phyloP scores from a whole-genome alignment of 2,113 vertebrate genomes.

The Nothoprocta perdicaria region DNA sequence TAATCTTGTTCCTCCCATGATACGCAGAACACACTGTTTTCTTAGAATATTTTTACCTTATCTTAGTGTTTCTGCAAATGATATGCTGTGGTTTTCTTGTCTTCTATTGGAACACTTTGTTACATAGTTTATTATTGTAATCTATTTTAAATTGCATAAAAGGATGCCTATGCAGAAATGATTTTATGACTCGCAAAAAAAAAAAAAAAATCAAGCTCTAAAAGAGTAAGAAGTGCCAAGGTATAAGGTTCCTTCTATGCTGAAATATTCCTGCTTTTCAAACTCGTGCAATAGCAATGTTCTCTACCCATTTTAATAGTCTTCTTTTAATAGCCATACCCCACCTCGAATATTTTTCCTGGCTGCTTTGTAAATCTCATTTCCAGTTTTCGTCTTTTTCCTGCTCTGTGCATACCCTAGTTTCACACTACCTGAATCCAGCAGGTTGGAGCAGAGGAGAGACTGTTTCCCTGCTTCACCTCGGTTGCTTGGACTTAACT shows the following conservation, averaged over 20 bases:
- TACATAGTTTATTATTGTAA: constrained; percentile 6
- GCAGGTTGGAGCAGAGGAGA: background rate
- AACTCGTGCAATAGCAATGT: background rate
- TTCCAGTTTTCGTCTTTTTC: background rate
- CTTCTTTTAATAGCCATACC: background rate
- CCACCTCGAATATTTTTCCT: background rate
- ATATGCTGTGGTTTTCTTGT: background rate
- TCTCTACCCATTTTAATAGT: background rate
- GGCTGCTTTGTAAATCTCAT: background rate
- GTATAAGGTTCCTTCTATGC: background rate
- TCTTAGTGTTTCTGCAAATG: background rate
- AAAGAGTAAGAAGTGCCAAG: background rate
- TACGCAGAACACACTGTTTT: background rate
- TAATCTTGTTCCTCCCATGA: background rate
- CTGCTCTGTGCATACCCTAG: background rate
- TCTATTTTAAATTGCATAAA: background rate
- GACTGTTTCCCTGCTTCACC: background rate
- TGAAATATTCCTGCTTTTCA: background rate
- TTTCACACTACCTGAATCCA: background rate
- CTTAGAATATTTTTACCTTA: background rate
- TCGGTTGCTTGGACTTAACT: background rate
- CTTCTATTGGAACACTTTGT: background rate
- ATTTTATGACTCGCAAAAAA: background rate
- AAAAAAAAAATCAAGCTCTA: background rate
- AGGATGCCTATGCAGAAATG: background rate